Evolutionary conservation across 2,888 invertebrate genomes (phyloP), one percentile per base, ranked within the genome.

Genomic region (Strigamia transsilvanica): DNA sequence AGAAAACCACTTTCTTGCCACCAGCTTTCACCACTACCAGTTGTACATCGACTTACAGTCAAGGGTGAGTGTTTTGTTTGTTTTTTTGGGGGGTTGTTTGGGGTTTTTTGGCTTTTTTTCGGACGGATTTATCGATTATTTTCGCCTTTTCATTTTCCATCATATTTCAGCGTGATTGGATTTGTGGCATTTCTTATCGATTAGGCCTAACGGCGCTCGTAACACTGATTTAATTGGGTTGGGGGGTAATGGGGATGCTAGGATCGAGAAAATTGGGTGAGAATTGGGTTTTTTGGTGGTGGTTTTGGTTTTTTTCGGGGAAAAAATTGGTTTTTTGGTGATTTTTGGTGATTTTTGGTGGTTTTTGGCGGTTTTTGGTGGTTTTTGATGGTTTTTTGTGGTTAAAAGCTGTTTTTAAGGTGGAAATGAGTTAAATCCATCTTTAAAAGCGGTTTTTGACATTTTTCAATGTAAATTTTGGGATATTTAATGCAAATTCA

Each of bases 1-100:
- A 80, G 80, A 80, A 46, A 46, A 80, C 80, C 34, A 42, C 80
- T 18, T 80, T 80, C 80, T 23, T 80, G 21, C 80, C 80, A 15
- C 42, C 27, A 41, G 80, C 42, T 42, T 78, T 66, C 61, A 66
- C 78, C 32, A 27, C n/a, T 42, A 27, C 42, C 10, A 80, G 80
- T 41, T 27, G 80, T 34, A 10, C 41, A 10, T 41, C 80, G 80
- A 66, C 61, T 7, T 46, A 80, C 80, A 80, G 80, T 12, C 80
- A 80, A 27, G 42, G 80, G 80, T 80, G 41, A 80, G 80, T 66
- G 21, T 66, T 66, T 23, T 12, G 5, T 66, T 23, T 12, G 27
- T 27, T 27, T 27, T 27, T 27, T n/a, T n/a, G n/a, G n/a, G n/a
- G n/a, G n/a, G n/a, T n/a, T n/a, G n/a, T n/a, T n/a, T n/a, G 27